A percentile compares a stretch with the other conserved stretches of the same genome.
These are phyloP conservation scores for Pantherophis alleghaniensis DNA, from an alignment of 2,797 vertebrate genomes.

Conservation along the genomic window DNA sequence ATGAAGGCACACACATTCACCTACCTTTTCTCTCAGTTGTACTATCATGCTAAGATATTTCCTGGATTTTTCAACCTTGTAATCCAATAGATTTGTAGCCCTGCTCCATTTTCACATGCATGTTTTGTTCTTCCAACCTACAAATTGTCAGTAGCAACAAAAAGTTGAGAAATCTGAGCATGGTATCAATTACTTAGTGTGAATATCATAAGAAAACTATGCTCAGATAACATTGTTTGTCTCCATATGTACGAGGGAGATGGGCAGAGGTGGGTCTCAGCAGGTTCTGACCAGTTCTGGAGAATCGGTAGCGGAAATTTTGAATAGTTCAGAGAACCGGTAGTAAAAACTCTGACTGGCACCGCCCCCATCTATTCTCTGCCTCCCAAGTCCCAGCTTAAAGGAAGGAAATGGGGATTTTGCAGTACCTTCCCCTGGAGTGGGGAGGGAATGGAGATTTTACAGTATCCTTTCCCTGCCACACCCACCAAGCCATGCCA, in stretches of 20 bases:
- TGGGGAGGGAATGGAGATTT: too few relatives aligned
- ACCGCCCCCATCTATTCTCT: too few relatives aligned
- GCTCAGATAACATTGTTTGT: neutral
- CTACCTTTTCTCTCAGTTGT: neutral
- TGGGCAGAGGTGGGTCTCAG: too few relatives aligned
- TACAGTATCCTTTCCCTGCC: too few relatives aligned
- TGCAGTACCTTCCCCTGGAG: too few relatives aligned
- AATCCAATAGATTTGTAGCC: neutral
- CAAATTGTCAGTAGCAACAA: neutral
- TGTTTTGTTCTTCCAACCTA: neutral
- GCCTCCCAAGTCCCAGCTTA: too few relatives aligned
- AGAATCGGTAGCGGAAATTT: too few relatives aligned
- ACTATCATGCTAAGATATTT: neutral
- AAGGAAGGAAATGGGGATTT: too few relatives aligned
- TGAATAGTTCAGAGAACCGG: too few relatives aligned
- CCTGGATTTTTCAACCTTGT: neutral
- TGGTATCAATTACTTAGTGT: neutral
- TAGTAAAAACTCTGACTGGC: too few relatives aligned
- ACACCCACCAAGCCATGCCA: too few relatives aligned
- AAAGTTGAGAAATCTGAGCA: neutral
- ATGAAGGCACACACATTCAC: neutral
- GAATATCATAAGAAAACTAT: neutral
- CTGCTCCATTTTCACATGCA: neutral
- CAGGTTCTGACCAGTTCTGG: too few relatives aligned
- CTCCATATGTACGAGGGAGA: neutral